phyloP scores from a whole-genome alignment of 2,113 vertebrate species.

The Ifrita kowaldi region DNA sequence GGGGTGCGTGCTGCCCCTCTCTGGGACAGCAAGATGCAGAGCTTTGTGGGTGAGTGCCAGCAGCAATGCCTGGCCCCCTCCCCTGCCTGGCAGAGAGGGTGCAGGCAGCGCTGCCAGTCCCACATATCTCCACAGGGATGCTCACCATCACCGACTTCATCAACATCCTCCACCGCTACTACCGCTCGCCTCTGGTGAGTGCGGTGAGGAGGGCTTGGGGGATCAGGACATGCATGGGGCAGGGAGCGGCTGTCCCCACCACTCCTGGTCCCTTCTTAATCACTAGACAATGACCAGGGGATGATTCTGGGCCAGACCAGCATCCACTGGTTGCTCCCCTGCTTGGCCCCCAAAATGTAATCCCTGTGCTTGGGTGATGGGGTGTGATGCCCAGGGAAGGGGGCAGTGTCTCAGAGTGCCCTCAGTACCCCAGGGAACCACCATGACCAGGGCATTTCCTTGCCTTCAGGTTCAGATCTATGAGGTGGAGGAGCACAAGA shows the following conservation, averaged over 20 bases:
- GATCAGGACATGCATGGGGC: not conserved
- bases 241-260: not conserved
- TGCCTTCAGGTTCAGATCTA: conserved; percentile 90
- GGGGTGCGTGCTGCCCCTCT: conserved; percentile 89
- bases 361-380: not conserved
- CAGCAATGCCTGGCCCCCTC: not conserved
- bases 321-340: not conserved
- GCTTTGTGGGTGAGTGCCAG: conserved; percentile 89
- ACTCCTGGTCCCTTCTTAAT: not conserved
- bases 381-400: not conserved
- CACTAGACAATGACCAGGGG: not conserved
- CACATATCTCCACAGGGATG: conserved; percentile 78
- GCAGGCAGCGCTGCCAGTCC: not conserved
- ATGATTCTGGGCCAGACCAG: not conserved
- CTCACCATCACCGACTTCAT: conserved; percentile 99
- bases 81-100: not conserved
- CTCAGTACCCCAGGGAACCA: not conserved
- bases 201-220: fast-evolving
- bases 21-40: conserved; percentile 90
- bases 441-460: not conserved
- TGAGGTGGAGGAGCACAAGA: conserved; percentile 92
- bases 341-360: not conserved
- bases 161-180: conserved; percentile 94
- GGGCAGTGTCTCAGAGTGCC: not conserved
- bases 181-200: conserved; percentile 91